Base-by-base conservation (phyloP, 2,797 vertebrate genomes). In the Limnodromus scolopaceus region DNA sequence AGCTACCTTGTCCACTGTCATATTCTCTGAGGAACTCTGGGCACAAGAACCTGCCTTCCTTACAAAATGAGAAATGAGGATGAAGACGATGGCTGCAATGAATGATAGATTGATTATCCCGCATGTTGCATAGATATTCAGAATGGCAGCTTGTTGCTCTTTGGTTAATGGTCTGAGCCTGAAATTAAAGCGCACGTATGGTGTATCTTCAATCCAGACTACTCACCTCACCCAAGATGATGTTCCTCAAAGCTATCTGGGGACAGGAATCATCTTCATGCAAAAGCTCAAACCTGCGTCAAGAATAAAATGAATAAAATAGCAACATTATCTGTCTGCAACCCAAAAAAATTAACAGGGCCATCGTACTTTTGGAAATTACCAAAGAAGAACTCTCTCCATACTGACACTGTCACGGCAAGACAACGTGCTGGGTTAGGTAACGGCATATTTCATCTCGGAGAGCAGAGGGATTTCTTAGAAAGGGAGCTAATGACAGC, bases 391-490 rank as follows among this genome's bases (percentile, higher is more conserved):
- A 63, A 2, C 25, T 92, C 2, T 3, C 23, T 87, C 49, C 7
- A 8, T n/a, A 34, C 15, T 53, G 72, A 48, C 41, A 69, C 16
- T 16, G 8, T 39, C 32, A 23, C 2, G 15, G 28, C 38, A 87
- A 64, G 70, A 38, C 45, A 83, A 43, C 7, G 2, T 6, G 22
- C 28, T 74, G 23, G 39, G 45, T 12, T 74, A 82, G 55, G n/a
- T 20, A 39, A 11, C 30, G 32, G 34, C 4, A 2, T 17, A 11
- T 55, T 74, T 61, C 38, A 69, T 30, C 14, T 34, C 61, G 54
- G 46, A 95, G 61, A 89, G 60, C 57, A 94, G 82, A 70, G 92
- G 65, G 57, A 64, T 58, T 89, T 92, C 57, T 82, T 84, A 86
- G 82, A 85, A 87, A 68, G 57, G 57, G 30, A 94, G 38, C 36